Evolutionary conservation across 2,888 invertebrate species (phyloP).

Genomic region (Argyra leucocephala): DNA sequence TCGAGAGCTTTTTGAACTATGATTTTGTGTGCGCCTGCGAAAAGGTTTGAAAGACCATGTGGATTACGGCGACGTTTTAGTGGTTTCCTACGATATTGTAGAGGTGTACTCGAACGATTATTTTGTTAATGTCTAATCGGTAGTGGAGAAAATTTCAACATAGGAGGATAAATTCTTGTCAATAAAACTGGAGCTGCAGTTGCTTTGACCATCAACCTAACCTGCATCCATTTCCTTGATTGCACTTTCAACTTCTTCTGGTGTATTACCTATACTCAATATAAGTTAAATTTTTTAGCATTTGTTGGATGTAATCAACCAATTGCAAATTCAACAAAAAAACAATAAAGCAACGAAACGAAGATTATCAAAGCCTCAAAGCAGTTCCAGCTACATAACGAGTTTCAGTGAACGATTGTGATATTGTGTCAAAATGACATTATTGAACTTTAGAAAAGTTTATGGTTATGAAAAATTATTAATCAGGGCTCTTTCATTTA

Average conservation of each 20-base stretch:
- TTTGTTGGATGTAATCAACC: constrained; percentile 82
- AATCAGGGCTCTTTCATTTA: no score
- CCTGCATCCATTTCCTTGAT: constrained; percentile 99
- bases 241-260: constrained; percentile 95
- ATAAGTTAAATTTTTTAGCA: constrained; percentile 88
- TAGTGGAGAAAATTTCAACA: constrained; percentile 37
- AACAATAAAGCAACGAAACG: no score
- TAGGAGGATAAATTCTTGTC: constrained; percentile 47
- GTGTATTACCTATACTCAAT: constrained; percentile 86
- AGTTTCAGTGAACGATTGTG: no score
- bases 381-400: no score
- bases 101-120: constrained; percentile 42
- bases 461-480: no score
- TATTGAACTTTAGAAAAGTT: no score
- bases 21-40: constrained; percentile 40
- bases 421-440: no score
- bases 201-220: constrained; percentile 89
- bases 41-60: constrained; percentile 41
- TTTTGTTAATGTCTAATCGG: constrained; percentile 36
- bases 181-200: constrained; percentile 88
- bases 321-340: constrained; percentile 82
- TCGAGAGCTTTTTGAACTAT: constrained; percentile 41
- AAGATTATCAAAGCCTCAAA: no score
- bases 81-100: constrained; percentile 34
- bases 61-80: constrained; percentile 37